Conservation (phyloP, 92 coral and sea anemone species). For the Paramuricea clavata region DNA sequence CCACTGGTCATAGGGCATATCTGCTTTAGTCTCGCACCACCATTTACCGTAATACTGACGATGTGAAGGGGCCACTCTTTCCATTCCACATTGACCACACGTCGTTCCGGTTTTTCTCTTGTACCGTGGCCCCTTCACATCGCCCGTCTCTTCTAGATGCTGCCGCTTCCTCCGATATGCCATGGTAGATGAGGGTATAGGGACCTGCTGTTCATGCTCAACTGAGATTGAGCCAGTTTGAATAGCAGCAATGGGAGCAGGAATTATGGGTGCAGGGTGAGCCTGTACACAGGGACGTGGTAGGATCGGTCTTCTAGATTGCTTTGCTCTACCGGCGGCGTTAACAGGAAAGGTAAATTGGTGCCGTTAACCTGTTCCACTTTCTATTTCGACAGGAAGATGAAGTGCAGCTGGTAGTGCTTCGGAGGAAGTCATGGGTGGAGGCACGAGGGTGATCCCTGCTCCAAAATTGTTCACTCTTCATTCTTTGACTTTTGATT, state of each 20-base stretch:
- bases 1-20: not conserved
- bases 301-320: not conserved
- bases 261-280: not conserved
- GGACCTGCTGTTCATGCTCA: too few species aligned
- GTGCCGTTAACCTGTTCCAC: conserved; percentile 30
- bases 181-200: not conserved
- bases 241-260: not conserved
- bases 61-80: conserved; percentile 7
- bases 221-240: too few species aligned
- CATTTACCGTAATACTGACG: conserved; percentile 45
- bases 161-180: not conserved
- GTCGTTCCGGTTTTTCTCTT: conserved; percentile 40
- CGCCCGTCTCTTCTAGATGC: conserved; percentile 34
- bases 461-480: conserved; percentile 55
- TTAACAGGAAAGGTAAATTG: conserved; percentile 34
- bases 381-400: conserved; percentile 1
- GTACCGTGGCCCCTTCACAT: not conserved
- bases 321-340: conserved; percentile 34
- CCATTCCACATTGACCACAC: conserved; percentile 4
- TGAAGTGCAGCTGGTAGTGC: conserved; percentile 28
- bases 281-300: too few species aligned
- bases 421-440: not conserved
- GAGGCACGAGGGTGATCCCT: conserved; percentile 64
- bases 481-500: conserved; percentile 40
- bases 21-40: conserved; percentile 27